Conservation (phyloP, 2,797 vertebrate species). For the Rhinella marina region DNA sequence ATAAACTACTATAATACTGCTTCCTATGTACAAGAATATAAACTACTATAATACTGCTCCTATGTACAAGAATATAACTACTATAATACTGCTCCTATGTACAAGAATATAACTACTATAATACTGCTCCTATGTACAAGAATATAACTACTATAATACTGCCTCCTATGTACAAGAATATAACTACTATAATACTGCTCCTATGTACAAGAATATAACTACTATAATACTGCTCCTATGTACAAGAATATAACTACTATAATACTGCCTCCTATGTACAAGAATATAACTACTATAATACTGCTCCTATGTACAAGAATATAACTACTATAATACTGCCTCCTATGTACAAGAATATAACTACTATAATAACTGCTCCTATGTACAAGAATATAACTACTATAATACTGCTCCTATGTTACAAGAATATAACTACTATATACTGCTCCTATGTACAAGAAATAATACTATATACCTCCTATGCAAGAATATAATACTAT, state of each 20-base stretch:
- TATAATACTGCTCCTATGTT: background rate
- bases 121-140: background rate
- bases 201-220: background rate
- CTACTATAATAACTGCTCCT: background rate
- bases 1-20: background rate
- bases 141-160: constrained; percentile 3
- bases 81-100: background rate
- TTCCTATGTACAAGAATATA: background rate
- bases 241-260: constrained; percentile 1
- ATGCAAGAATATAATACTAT: background rate
- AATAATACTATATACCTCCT: background rate
- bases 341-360: background rate
- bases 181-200: constrained; percentile 14
- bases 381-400: constrained; percentile 2
- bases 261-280: constrained; percentile 2
- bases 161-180: background rate
- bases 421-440: background rate
- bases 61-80: constrained; percentile 5
- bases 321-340: background rate
- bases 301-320: background rate
- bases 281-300: constrained; percentile 16
- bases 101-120: constrained; percentile 13
- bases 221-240: background rate
- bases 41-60: background rate
- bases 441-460: background rate